Percentiles rank a stretch among this genome's conserved stretches.
phyloP scores from a whole-genome alignment of 2,888 invertebrate genomes.

The Punctoribates punctum region DNA sequence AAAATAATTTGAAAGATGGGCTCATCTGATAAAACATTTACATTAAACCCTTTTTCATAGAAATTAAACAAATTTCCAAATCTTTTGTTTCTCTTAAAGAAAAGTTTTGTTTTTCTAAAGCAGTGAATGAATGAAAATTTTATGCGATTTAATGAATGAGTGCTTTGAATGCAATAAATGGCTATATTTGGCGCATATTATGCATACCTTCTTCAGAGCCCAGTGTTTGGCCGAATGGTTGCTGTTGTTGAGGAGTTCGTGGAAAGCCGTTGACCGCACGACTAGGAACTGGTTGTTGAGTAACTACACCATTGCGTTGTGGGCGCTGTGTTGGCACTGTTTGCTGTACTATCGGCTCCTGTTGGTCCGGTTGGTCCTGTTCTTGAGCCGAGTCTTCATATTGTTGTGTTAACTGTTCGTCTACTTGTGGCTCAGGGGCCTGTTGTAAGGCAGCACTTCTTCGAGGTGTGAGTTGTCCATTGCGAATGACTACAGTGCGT shows the following conservation, averaged over 20 bases:
- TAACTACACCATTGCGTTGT: background rate
- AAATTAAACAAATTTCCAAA: background rate
- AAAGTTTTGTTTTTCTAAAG: background rate
- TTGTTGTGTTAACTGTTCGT: background rate
- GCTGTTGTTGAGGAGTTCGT: background rate
- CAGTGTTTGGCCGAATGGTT: constrained; percentile 8
- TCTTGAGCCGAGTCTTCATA: background rate
- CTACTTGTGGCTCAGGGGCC: background rate
- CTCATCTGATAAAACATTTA: too few relatives aligned
- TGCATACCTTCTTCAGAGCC: background rate
- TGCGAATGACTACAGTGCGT: background rate
- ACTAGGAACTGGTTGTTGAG: constrained; percentile 20
- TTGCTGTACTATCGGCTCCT: constrained; percentile 24
- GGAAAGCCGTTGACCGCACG: constrained; percentile 21
- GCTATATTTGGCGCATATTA: background rate
- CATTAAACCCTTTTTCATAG: too few relatives aligned
- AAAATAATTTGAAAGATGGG: too few relatives aligned
- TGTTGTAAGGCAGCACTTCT: background rate
- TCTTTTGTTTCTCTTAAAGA: background rate
- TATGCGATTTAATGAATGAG: background rate
- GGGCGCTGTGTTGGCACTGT: constrained; percentile 23
- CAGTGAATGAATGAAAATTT: background rate
- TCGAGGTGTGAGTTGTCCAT: background rate
- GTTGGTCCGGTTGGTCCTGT: background rate
- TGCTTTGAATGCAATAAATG: background rate